Evolutionary conservation across 37 sponge, comb jelly and placozoan genomes (phyloP).

Genomic region (Bolinopsis microptera): DNA sequence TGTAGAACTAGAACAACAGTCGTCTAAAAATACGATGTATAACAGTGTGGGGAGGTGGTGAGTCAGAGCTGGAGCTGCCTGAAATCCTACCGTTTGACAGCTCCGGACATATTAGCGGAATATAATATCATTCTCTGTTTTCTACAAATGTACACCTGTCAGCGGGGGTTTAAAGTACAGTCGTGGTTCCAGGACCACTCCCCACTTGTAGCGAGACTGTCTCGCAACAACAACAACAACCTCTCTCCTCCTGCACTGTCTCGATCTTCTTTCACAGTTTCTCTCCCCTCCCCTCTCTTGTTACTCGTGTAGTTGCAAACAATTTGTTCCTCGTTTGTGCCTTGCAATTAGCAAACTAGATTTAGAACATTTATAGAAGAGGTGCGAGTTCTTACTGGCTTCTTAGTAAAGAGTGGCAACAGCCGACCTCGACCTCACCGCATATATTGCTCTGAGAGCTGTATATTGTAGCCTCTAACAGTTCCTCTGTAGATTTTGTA

Average conservation of each 20-base stretch:
- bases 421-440: too few species aligned
- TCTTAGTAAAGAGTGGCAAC: too few species aligned
- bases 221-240: background rate
- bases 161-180: background rate
- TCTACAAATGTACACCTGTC: background rate
- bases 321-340: too few species aligned
- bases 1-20: background rate
- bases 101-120: background rate
- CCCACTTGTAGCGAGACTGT: background rate
- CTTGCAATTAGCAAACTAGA: too few species aligned
- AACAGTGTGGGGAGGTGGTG: background rate
- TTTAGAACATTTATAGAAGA: too few species aligned
- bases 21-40: background rate
- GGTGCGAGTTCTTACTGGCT: too few species aligned
- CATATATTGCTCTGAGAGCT: too few species aligned
- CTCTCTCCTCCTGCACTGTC: background rate
- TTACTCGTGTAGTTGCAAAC: too few species aligned
- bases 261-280: background rate
- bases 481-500: background rate
- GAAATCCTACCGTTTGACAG: background rate
- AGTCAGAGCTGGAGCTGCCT: background rate
- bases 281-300: too few species aligned
- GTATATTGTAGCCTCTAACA: too few species aligned
- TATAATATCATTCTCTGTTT: background rate
- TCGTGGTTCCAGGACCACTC: background rate